phyloP scores from a whole-genome alignment of 2,888 invertebrate species.

The Crematogaster levior region DNA sequence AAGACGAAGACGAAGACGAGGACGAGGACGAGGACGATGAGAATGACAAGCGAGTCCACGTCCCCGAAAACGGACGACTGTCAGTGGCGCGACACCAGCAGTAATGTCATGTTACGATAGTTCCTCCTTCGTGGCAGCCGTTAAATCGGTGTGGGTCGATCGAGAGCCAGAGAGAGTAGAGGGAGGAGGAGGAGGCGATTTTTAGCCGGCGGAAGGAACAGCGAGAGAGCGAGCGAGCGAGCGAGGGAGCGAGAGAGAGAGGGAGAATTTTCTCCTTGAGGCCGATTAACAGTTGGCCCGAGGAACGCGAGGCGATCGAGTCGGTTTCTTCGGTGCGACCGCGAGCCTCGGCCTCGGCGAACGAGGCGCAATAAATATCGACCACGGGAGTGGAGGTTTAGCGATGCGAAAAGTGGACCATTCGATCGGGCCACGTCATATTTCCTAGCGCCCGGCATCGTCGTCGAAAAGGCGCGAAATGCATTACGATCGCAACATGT shows the following conservation, averaged over 20 bases:
- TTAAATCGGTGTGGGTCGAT: constrained; percentile 60
- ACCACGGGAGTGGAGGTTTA: constrained; percentile 63
- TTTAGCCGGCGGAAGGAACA: constrained; percentile 49
- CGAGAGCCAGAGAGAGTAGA: constrained; percentile 46
- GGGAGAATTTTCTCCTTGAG: constrained; percentile 43
- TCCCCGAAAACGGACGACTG: constrained; percentile 24
- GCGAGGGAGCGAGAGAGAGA: not conserved
- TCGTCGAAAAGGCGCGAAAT: constrained; percentile 49
- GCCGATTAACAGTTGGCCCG: constrained; percentile 54
- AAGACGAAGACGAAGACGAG: not conserved
- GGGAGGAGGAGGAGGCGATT: constrained; percentile 56
- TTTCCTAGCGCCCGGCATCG: constrained; percentile 43
- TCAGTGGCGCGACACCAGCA: constrained; percentile 26
- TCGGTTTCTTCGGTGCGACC: constrained; percentile 16
- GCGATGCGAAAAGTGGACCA: constrained; percentile 67
- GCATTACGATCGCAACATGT: constrained; percentile 41
- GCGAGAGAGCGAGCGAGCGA: not conserved
- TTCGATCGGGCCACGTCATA: constrained; percentile 64
- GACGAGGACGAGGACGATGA: not conserved
- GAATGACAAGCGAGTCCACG: constrained; percentile 10
- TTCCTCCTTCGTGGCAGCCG: constrained; percentile 33
- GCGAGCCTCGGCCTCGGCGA: constrained; percentile 32
- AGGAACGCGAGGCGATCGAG: constrained; percentile 43
- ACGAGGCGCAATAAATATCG: constrained; percentile 68
- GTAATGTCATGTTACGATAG: constrained; percentile 44